A percentile compares a stretch with the other conserved stretches of the same genome.
Evolutionary conservation across 2,888 invertebrate species (phyloP).

Genomic region (Toxonevra muliebris): DNA sequence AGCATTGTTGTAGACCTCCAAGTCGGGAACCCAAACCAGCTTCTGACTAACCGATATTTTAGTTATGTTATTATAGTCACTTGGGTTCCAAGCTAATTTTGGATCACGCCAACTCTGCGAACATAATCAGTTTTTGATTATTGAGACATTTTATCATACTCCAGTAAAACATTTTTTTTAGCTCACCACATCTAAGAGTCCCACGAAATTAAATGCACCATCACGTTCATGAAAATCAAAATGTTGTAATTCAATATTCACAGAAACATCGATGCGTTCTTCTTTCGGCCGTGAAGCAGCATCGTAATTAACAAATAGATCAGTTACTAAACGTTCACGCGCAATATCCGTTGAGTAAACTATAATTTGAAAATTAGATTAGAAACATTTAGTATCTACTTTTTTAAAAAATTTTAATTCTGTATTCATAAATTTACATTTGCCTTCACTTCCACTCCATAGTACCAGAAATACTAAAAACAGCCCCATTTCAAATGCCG

Average conservation of each 20-base stretch:
- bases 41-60: constrained; percentile 70
- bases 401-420: too few species aligned
- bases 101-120: constrained; percentile 76
- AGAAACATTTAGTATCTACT: too few species aligned
- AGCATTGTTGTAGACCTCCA: constrained; percentile 74
- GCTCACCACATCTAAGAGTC: constrained; percentile 42
- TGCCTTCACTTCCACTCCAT: too few species aligned
- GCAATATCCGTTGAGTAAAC: constrained; percentile 30
- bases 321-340: constrained; percentile 37
- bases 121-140: background rate
- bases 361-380: background rate
- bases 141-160: background rate
- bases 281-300: constrained; percentile 39
- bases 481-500: too few species aligned
- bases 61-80: constrained; percentile 71
- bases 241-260: constrained; percentile 43
- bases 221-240: constrained; percentile 41
- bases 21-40: constrained; percentile 81
- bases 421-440: too few species aligned
- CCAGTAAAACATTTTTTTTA: background rate
- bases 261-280: constrained; percentile 28
- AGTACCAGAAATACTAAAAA: too few species aligned
- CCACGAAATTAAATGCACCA: constrained; percentile 44
- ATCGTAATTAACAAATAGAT: constrained; percentile 43
- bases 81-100: constrained; percentile 75